Conservation (phyloP, 2,888 invertebrate genomes). For the Halictus quadricinctus region DNA sequence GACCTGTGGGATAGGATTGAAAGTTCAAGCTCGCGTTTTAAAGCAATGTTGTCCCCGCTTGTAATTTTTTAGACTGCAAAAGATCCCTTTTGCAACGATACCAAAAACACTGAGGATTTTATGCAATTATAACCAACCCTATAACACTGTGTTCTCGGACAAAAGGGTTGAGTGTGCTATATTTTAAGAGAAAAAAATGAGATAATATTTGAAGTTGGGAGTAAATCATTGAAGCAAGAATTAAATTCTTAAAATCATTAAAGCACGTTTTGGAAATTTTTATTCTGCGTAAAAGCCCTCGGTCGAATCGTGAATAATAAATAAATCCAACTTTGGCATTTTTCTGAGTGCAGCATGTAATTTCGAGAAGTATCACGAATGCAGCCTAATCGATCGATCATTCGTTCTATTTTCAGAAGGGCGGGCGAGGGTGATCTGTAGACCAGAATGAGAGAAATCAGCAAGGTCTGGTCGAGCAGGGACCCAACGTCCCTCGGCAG, state of each 20-base stretch:
- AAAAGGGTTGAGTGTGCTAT: too few relatives aligned
- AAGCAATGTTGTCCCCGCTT: background rate
- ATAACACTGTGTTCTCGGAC: too few relatives aligned
- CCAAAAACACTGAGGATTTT: too few relatives aligned
- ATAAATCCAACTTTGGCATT: background rate
- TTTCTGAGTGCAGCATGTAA: background rate
- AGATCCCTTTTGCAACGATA: too few relatives aligned
- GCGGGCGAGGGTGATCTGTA: slow-evolving; percentile 59
- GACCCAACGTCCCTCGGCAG: slow-evolving; percentile 78
- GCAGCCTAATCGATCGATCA: background rate
- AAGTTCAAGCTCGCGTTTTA: background rate
- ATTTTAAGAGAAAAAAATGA: too few relatives aligned
- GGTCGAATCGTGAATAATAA: background rate
- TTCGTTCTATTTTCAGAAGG: slow-evolving; percentile 63
- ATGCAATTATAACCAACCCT: too few relatives aligned
- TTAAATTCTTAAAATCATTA: too few relatives aligned
- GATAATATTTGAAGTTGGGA: too few relatives aligned
- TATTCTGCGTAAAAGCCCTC: too few relatives aligned
- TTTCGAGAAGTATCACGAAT: background rate
- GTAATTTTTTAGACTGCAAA: too few relatives aligned
- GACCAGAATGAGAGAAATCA: slow-evolving; percentile 76
- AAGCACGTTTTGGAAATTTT: too few relatives aligned
- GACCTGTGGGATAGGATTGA: background rate
- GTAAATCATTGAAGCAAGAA: too few relatives aligned
- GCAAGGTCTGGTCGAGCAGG: slow-evolving; percentile 72